Evolutionary conservation across 2,797 vertebrate species (phyloP).

Genomic region (Gila robusta): DNA sequence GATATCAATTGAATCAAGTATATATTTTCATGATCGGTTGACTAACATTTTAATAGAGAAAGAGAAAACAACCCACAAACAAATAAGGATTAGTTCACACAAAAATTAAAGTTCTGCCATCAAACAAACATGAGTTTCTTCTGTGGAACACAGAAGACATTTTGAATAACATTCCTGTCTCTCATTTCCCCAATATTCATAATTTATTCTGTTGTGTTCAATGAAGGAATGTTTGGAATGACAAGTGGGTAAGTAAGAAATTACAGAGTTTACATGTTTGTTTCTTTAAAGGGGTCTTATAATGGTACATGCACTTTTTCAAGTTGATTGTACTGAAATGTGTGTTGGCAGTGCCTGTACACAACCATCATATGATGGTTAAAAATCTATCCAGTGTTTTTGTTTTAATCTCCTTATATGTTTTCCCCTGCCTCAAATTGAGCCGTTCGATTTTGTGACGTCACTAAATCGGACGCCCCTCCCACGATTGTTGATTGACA

Average conservation of each 20-base stretch:
- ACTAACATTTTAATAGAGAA: neutral
- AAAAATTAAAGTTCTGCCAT: neutral
- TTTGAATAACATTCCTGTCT: neutral
- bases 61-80: neutral
- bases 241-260: neutral
- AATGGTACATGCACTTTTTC: too few relatives aligned
- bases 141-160: neutral
- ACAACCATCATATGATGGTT: too few relatives aligned
- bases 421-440: too few relatives aligned
- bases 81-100: neutral
- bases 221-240: neutral
- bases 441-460: too few relatives aligned
- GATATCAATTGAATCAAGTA: neutral
- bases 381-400: too few relatives aligned
- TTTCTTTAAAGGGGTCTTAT: neutral
- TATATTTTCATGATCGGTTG: slow-evolving; percentile 11
- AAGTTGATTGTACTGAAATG: too few relatives aligned
- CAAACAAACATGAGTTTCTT: neutral
- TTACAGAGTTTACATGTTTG: neutral
- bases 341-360: too few relatives aligned
- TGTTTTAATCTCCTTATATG: too few relatives aligned
- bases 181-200: neutral
- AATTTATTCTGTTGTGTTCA: neutral
- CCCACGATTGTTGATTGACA: too few relatives aligned
- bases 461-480: too few relatives aligned